phyloP scores from a whole-genome alignment of 2,888 invertebrate species.

The Ceratothoa steindachneri region DNA sequence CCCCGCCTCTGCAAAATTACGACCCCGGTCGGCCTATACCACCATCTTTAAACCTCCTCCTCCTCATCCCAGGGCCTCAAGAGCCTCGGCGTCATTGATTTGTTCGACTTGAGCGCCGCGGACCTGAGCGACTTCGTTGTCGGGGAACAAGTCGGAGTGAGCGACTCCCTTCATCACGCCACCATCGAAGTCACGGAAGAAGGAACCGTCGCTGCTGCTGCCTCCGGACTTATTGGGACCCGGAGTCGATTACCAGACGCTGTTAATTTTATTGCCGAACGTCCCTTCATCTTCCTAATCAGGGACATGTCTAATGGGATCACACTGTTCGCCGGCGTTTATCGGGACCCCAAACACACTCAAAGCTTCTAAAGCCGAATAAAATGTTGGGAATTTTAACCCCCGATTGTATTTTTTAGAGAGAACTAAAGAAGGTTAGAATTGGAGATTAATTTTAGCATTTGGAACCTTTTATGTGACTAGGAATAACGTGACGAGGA shows the following conservation, averaged over 20 bases:
- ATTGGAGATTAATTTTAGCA: too few relatives aligned
- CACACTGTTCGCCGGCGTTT: slow-evolving; percentile 25
- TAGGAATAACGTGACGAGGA: too few relatives aligned
- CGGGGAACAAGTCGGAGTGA: not conserved
- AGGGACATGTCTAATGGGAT: slow-evolving; percentile 11
- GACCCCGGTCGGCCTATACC: too few relatives aligned
- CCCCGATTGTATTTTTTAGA: too few relatives aligned
- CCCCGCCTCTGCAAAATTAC: too few relatives aligned
- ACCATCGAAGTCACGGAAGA: slow-evolving; percentile 36
- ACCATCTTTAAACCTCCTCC: too few relatives aligned
- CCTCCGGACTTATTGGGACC: slow-evolving; percentile 29
- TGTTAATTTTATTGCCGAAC: slow-evolving; percentile 13
- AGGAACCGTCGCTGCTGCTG: slow-evolving; percentile 42
- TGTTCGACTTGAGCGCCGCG: slow-evolving; percentile 15
- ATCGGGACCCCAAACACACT: slow-evolving; percentile 13
- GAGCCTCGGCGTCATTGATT: slow-evolving; percentile 22
- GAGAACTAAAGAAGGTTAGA: too few relatives aligned
- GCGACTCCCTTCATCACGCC: slow-evolving; percentile 26
- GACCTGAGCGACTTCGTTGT: slow-evolving; percentile 27
- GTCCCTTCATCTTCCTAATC: slow-evolving; percentile 36
- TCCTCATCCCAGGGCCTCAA: slow-evolving; percentile 18
- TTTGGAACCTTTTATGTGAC: too few relatives aligned
- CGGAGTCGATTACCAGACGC: slow-evolving; percentile 11
- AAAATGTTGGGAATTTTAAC: too few relatives aligned
- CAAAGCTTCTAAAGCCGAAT: too few relatives aligned